phyloP scores from a whole-genome alignment of 2,797 vertebrate genomes.

The Lepilemur septentrionalis region DNA sequence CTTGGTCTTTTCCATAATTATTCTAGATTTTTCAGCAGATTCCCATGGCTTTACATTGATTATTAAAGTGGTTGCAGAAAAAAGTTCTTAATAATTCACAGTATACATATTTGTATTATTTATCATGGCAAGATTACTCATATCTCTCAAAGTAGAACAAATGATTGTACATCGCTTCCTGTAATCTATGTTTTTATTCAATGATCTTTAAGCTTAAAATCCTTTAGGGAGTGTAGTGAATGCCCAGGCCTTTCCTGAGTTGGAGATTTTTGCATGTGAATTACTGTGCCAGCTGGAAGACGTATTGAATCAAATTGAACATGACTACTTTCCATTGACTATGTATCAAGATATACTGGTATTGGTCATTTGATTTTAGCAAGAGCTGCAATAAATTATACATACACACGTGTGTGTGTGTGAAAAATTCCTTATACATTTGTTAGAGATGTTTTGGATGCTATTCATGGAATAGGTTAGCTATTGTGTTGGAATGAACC shows the following conservation, averaged over 20 bases:
- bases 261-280: conserved; percentile 32
- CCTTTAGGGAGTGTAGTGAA: background rate
- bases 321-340: background rate
- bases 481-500: background rate
- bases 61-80: background rate
- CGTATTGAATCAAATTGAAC: background rate
- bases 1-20: background rate
- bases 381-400: background rate
- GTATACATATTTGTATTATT: background rate
- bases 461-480: background rate
- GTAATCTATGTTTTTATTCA: background rate
- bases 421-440: background rate
- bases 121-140: background rate
- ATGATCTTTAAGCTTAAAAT: background rate
- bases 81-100: background rate
- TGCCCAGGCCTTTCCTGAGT: background rate
- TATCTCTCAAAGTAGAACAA: background rate
- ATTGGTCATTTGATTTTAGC: background rate
- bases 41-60: background rate
- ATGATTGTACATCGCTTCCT: background rate
- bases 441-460: background rate
- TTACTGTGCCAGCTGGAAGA: background rate
- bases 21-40: background rate
- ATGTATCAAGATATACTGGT: background rate
- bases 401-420: too few relatives aligned